Base-by-base conservation (phyloP, 2,797 vertebrate genomes). In the Anabas testudineus region DNA sequence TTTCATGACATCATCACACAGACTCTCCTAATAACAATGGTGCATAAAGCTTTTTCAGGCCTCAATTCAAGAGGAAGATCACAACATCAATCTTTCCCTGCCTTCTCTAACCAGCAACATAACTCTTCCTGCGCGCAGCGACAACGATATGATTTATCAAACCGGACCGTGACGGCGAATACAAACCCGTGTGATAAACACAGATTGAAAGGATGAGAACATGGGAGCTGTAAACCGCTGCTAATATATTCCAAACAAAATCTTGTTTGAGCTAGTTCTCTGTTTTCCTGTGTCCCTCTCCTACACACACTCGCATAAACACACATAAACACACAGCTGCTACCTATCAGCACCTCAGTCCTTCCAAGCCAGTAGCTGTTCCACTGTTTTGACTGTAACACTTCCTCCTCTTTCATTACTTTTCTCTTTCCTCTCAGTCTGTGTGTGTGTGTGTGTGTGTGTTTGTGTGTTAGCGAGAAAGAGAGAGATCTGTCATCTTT, bases 331-430 rank as follows among this genome's bases (percentile, higher is more conserved):
- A 81, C 76, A 83, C 90, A 92, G 90, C 91, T 92, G 91, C 90
- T 90, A 88, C 88, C 90, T 89, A 92, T 92, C 91, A 90, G 82
- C 90, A 91, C 90, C 86, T 90, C 88, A 80, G 87, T 88, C 86
- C 85, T 81, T 88, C 81, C 86, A 86, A 88, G 82, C 87, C 90
- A 81, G 90, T 90, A 89, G 90, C 88, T 87, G 85, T 87, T 93
- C 83, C 90, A 89, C 85, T 91, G 88, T 92, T 93, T 90, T 91
- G 90, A 91, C 91, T 92, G 88, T 87, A 88, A 90, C 88, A 89
- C 89, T 91, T 93, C 91, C 90, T 90, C 82, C 75, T 88, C 90
- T 91, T 91, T 91, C 89, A 90, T 91, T 88, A 84, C 86, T 82
- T 90, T 85, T 89, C 82, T 87, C 64, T 84, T 73, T 86, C 70